These are phyloP conservation scores for Drosophila nr. perissopoda DNA, from an alignment of 2,888 invertebrate genomes.

Conservation along the genomic window DNA sequence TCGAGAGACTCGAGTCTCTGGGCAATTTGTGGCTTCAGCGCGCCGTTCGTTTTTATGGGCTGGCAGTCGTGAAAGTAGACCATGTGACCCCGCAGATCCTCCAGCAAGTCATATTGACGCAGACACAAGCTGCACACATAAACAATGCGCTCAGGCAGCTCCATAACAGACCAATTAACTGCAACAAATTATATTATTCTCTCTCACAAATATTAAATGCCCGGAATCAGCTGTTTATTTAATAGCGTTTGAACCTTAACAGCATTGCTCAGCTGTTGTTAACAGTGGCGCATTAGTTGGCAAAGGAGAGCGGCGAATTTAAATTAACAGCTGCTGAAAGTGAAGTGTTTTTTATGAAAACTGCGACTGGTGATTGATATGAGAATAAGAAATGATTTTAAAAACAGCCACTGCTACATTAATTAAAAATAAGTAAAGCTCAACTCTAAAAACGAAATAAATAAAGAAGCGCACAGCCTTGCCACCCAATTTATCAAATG, in stretches of 20 bases:
- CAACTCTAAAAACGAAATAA: neutral
- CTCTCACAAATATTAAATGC: neutral
- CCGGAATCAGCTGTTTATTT: conserved; percentile 32
- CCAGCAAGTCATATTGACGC: conserved; percentile 70
- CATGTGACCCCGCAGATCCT: conserved; percentile 83
- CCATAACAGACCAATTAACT: conserved; percentile 12
- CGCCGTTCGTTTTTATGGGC: conserved; percentile 43
- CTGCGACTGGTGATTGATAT: neutral
- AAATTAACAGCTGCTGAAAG: conserved; percentile 1
- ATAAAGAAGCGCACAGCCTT: neutral
- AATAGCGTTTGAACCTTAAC: conserved; percentile 5
- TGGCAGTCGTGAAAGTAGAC: conserved; percentile 78
- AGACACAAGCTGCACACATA: conserved; percentile 79
- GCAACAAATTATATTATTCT: neutral
- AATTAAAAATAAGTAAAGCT: neutral
- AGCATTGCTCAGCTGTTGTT: conserved; percentile 11
- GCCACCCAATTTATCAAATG: conserved; percentile 18
- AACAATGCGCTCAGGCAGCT: conserved; percentile 50
- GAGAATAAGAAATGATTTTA: neutral
- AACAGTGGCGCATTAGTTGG: neutral
- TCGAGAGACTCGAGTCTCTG: conserved; percentile 1
- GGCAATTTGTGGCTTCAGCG: neutral
- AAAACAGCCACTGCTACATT: neutral
- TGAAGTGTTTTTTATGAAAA: neutral
- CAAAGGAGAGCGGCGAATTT: neutral